phyloP scores from a whole-genome alignment of 2,797 vertebrate species.

The Chelon labrosus region DNA sequence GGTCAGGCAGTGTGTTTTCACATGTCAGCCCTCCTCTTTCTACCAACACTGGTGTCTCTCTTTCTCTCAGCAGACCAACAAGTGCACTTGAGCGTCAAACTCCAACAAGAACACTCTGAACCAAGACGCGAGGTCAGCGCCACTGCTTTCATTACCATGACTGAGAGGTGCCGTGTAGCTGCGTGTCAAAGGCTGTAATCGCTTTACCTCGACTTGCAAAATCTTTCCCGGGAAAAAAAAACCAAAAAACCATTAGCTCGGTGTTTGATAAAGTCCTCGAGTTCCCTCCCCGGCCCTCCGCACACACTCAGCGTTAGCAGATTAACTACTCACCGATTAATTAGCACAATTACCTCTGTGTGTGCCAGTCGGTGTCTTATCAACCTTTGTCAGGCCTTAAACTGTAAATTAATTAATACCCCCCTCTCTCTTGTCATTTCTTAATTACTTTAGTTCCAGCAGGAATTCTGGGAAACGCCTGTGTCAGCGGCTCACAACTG shows the following conservation, averaged over 20 bases:
- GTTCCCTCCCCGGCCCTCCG: constrained; percentile 14
- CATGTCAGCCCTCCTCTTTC: too few species aligned
- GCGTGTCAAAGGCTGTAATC: constrained; percentile 41
- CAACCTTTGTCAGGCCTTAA: constrained; percentile 79
- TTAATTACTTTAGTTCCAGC: constrained; percentile 73
- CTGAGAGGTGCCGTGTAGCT: constrained; percentile 25
- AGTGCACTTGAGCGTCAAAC: constrained; percentile 38
- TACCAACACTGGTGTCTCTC: too few species aligned
- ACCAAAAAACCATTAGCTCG: constrained; percentile 55
- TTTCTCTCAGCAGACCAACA: constrained; percentile 13
- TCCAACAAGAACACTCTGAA: constrained; percentile 34
- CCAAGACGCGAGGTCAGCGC: constrained; percentile 44
- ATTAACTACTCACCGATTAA: constrained; percentile 77
- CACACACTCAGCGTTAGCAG: constrained; percentile 50
- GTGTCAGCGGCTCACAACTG: constrained; percentile 51
- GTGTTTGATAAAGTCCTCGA: constrained; percentile 66
- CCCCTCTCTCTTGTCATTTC: constrained; percentile 69
- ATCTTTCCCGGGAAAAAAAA: constrained; percentile 24
- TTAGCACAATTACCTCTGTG: constrained; percentile 77
- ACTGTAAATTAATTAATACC: constrained; percentile 80
- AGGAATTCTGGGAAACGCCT: constrained; percentile 62
- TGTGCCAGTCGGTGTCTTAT: constrained; percentile 78
- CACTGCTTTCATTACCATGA: constrained; percentile 36
- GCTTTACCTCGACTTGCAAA: constrained; percentile 53
- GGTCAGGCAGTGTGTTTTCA: too few species aligned